Evolutionary conservation across 92 coral and sea anemone genomes (phyloP), one percentile per base, ranked within the genome.

Genomic region (Actinernus sp.): DNA sequence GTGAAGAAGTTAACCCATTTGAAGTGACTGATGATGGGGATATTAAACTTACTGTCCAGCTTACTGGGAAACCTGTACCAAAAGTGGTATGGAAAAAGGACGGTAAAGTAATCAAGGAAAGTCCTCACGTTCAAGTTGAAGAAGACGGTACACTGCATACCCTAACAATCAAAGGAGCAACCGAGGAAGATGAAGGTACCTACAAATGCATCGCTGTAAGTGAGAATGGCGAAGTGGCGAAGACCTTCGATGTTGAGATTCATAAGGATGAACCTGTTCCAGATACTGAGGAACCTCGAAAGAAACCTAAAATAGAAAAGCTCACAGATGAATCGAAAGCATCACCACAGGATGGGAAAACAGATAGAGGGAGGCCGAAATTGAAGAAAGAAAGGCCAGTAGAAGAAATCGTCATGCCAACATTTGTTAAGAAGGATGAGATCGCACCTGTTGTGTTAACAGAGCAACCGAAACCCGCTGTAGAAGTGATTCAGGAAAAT

Each of bases 51-150:
- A 90, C 50, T 26, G 79, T 70, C 19, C 56, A 91, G 14, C 77
- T 78, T 37, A 78, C 79, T 47, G 99, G 99, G 5, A 48, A 76
- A 34, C 96, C 99, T 8, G 88, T 80, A 39, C 99, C 99, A 31
- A 77, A 74, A 16, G 99, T 91, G 24, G 94, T 87, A 39, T 95
- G 99, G 99, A 74, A 79, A 34, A 90, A 90, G 69, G 97, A 90
- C 54, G 92, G 84, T 34, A 64, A 55, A 20, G 87, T 68, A n/a
- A 82, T 85, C 7, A 45, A 52, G 23, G 62, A 65, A 4, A 77
- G 58, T 21, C 53, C 47, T 21, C 66, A 62, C 11, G 37, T 45
- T 12, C 55, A 55, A 19, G 46, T 55, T 18, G 65, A 56, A 38
- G 36, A 43, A 21, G 54, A 66, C 13, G 98, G 73, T 57, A 91